Evolutionary conservation across 2,888 invertebrate species (phyloP), one percentile per base, ranked within the genome.

Genomic region (Diplazon laetatorius): DNA sequence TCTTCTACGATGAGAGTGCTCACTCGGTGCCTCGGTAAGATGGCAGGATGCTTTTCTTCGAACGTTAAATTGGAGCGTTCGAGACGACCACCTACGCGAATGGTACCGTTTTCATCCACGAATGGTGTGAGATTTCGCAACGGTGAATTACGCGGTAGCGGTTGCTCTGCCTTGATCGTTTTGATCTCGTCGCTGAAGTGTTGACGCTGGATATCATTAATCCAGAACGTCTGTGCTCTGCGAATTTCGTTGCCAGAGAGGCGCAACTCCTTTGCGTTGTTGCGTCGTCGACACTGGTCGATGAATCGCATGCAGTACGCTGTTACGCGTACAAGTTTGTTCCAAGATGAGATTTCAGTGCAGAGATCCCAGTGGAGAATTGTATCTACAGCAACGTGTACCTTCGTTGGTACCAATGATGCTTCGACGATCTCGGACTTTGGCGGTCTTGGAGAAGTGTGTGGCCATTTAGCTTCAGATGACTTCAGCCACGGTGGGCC

Each of bases 11-110:
- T 77, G 2, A 72, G 35, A 0, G 74, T 39, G 1, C 71, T 77
- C 0, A 77, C 39, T 6, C 50, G 60, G 25, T 80, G 76, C 42
- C 65, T 72, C 12, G 70, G 78, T 9, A 78, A 14, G 9, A 78
- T 22, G n/a, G 75, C 69, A 10, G 72, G 78, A 30, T 57, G 72
- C 60, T 80, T 75, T 20, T 71, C 55, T 3, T 50, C 25, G 25
- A 59, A 69, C 6, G 69, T 8, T 8, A 80, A 2, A 5, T 42
- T 16, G 0, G 80, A 63, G 6, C 71, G 65, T n/a, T 71, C 16
- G 14, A 80, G 39, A 12, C 76, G 57, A 6, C 77, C 80, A 1
- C 74, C 74, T 14, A 77, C 77, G 5, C 77, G 73, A 0, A 80
- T 37, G 22, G 74, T 42, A 4, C 68, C 74, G 0, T 66, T 14